phyloP scores from a whole-genome alignment of 2,113 vertebrate genomes.

The Arvicanthis niloticus region DNA sequence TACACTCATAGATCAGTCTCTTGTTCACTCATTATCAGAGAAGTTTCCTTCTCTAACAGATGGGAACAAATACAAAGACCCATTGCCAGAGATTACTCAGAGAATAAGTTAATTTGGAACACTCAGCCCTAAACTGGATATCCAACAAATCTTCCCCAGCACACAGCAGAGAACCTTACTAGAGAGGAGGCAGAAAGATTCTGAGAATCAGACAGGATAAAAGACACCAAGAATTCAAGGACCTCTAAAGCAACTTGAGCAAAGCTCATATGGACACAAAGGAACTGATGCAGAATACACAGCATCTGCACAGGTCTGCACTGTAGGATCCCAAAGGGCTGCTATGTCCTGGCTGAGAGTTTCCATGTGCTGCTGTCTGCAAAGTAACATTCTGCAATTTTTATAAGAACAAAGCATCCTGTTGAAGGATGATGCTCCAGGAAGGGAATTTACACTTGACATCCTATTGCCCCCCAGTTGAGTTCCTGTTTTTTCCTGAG shows the following conservation, averaged over 20 bases:
- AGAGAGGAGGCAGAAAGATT: background rate
- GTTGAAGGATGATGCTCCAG: too few relatives aligned
- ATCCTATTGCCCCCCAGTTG: too few relatives aligned
- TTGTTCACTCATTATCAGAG: too few relatives aligned
- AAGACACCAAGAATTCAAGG: background rate
- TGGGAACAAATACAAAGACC: background rate
- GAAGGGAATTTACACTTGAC: too few relatives aligned
- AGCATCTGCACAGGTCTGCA: background rate
- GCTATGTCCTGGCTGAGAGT: too few relatives aligned
- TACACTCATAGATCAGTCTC: background rate
- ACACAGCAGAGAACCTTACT: background rate
- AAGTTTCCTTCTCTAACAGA: background rate
- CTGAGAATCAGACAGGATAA: background rate
- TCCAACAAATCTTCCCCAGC: background rate
- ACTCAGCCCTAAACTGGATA: background rate
- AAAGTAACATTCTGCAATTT: too few relatives aligned
- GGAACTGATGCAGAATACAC: background rate
- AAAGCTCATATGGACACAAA: background rate
- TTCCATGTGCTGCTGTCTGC: too few relatives aligned
- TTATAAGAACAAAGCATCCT: too few relatives aligned
- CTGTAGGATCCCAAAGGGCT: too few relatives aligned
- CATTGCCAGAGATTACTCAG: background rate
- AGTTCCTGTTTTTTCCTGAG: too few relatives aligned
- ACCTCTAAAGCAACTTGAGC: background rate
- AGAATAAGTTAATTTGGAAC: background rate